phyloP scores from a whole-genome alignment of 2,888 invertebrate genomes.

The Phyllotreta striolata region DNA sequence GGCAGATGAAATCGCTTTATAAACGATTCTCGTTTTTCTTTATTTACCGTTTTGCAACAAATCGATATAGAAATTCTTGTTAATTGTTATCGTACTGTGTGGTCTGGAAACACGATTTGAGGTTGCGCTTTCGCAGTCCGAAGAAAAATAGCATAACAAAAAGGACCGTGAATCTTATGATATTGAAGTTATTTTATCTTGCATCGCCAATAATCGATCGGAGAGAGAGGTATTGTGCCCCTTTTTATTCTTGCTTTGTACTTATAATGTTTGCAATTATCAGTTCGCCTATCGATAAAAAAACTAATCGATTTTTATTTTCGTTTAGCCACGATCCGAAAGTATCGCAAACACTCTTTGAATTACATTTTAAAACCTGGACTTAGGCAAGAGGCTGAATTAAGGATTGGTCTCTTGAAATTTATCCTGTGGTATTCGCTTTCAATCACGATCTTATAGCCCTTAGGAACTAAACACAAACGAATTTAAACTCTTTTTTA shows the following conservation, averaged over 20 bases:
- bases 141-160: slow-evolving; percentile 42
- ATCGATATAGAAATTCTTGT: slow-evolving; percentile 51
- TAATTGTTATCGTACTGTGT: slow-evolving; percentile 54
- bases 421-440: neutral
- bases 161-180: slow-evolving; percentile 40
- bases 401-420: slow-evolving; percentile 10
- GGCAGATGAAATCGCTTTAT: slow-evolving; percentile 51
- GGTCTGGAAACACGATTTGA: slow-evolving; percentile 49
- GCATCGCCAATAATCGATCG: slow-evolving; percentile 37
- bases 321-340: slow-evolving; percentile 17
- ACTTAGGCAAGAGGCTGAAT: slow-evolving; percentile 6
- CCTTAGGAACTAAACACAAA: no score
- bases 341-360: slow-evolving; percentile 16
- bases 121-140: slow-evolving; percentile 45
- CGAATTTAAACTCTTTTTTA: no score
- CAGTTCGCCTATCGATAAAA: slow-evolving; percentile 21
- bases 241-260: slow-evolving; percentile 30
- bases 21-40: slow-evolving; percentile 43
- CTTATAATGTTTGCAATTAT: slow-evolving; percentile 30
- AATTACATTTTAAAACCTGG: slow-evolving; percentile 11
- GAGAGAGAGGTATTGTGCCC: slow-evolving; percentile 12
- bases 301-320: slow-evolving; percentile 20
- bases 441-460: slow-evolving; percentile 10
- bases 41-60: slow-evolving; percentile 45
- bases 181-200: slow-evolving; percentile 40